A percentile compares a stretch with the other conserved stretches of the same genome.
Evolutionary conservation across 2,888 invertebrate species (phyloP).

Genomic region (Drosophila nr. medialis): DNA sequence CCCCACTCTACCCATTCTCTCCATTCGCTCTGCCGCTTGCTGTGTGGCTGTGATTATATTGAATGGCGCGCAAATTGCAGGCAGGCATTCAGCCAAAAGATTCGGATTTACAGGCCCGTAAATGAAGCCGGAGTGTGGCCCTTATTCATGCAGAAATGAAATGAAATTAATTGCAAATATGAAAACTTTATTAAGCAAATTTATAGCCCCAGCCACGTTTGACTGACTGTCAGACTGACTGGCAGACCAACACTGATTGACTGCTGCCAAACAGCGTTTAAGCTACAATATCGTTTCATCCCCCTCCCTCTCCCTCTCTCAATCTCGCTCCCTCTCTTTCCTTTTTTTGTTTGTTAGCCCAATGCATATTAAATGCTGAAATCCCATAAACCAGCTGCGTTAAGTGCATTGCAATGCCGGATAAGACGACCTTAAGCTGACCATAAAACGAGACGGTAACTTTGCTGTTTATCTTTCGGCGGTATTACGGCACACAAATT

Average conservation of each 20-base stretch:
- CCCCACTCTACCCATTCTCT: neutral
- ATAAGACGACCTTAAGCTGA: slow-evolving; percentile 36
- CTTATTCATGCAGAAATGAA: slow-evolving; percentile 70
- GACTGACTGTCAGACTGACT: slow-evolving; percentile 7
- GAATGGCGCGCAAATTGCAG: slow-evolving; percentile 69
- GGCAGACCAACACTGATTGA: slow-evolving; percentile 34
- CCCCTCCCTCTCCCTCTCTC: too few species aligned
- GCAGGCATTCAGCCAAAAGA: slow-evolving; percentile 52
- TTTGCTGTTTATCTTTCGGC: slow-evolving; percentile 39
- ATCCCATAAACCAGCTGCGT: slow-evolving; percentile 37
- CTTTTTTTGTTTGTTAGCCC: slow-evolving; percentile 1
- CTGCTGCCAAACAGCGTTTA: slow-evolving; percentile 24
- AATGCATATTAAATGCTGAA: slow-evolving; percentile 38
- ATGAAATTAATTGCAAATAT: slow-evolving; percentile 74
- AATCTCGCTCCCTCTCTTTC: too few species aligned
- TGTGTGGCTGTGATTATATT: slow-evolving; percentile 56
- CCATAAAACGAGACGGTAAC: slow-evolving; percentile 42
- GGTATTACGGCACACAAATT: slow-evolving; percentile 46
- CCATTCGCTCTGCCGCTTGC: slow-evolving; percentile 1
- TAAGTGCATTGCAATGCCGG: slow-evolving; percentile 39
- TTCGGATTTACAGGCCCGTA: slow-evolving; percentile 38
- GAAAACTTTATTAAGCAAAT: slow-evolving; percentile 74
- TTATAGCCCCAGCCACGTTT: slow-evolving; percentile 43
- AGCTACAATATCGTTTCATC: slow-evolving; percentile 7
- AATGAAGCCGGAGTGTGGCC: slow-evolving; percentile 26